Percentiles rank a stretch among this genome's conserved stretches.
Evolutionary conservation across 2,797 vertebrate species (phyloP).

Genomic region (Acridotheres tristis): DNA sequence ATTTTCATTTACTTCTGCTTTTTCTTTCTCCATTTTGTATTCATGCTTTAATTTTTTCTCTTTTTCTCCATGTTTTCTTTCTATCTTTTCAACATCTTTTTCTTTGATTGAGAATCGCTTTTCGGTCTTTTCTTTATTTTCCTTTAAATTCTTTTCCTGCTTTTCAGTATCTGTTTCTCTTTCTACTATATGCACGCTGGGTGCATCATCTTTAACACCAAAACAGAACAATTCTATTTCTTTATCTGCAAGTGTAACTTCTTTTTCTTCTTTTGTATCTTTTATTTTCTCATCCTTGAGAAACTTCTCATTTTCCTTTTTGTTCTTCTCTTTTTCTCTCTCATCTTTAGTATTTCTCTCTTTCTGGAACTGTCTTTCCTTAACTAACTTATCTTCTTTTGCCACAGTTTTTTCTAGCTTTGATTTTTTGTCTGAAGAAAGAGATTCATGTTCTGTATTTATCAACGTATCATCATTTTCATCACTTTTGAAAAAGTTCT

Average conservation of each 20-base stretch:
- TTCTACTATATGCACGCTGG: conserved; percentile 52
- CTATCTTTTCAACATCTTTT: conserved; percentile 88
- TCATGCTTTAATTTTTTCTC: conserved; percentile 92
- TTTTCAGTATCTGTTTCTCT: conserved; percentile 84
- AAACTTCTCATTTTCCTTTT: conserved; percentile 85
- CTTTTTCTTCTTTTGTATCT: conserved; percentile 86
- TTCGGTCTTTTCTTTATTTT: conserved; percentile 87
- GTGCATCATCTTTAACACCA: conserved; percentile 63
- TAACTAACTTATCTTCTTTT: conserved; percentile 88
- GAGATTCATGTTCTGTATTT: conserved; percentile 83
- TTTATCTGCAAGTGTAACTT: conserved; percentile 78
- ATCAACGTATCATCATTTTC: conserved; percentile 86
- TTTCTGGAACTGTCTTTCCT: conserved; percentile 87
- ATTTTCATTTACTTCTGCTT: conserved; percentile 83
- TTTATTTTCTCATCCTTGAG: conserved; percentile 87
- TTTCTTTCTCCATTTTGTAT: conserved; percentile 83
- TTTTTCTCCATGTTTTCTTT: conserved; percentile 90
- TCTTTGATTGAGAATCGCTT: conserved; percentile 87
- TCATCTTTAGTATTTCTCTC: conserved; percentile 89
- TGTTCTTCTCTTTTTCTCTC: conserved; percentile 86
- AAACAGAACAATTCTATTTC: conserved; percentile 77
- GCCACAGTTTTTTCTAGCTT: conserved; percentile 79
- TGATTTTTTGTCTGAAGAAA: conserved; percentile 80
- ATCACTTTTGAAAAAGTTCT: conserved; percentile 99
- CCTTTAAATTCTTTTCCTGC: conserved; percentile 82